Percentiles rank a stretch among this genome's conserved stretches.
phyloP scores from a whole-genome alignment of 2,888 invertebrate species.

The Brenthis ino region DNA sequence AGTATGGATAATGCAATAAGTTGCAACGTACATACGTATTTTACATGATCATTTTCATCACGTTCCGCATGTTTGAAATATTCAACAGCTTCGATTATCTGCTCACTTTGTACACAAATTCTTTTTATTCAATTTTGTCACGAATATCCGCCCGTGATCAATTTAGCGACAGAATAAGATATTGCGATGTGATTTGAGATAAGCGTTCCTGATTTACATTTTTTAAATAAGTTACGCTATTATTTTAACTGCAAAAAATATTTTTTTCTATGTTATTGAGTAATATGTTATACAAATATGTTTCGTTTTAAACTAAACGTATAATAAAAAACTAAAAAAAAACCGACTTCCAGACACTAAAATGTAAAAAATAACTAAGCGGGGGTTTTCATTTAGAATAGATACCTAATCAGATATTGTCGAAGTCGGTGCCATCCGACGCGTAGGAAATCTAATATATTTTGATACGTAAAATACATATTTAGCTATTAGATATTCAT shows the following conservation, averaged over 20 bases:
- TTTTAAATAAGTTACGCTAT: slow-evolving; percentile 8
- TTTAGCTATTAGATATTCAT: too few relatives aligned
- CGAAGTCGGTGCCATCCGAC: too few relatives aligned
- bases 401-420: too few relatives aligned
- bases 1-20: background rate
- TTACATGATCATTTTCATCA: slow-evolving; percentile 63
- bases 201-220: slow-evolving; percentile 11
- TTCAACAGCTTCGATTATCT: slow-evolving; percentile 77
- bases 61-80: slow-evolving; percentile 70
- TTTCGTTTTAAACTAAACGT: too few relatives aligned
- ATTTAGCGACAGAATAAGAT: slow-evolving; percentile 25
- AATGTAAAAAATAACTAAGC: too few relatives aligned
- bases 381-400: too few relatives aligned
- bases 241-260: background rate
- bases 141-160: slow-evolving; percentile 35
- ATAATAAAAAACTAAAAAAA: too few relatives aligned
- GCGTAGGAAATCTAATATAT: too few relatives aligned
- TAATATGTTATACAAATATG: too few relatives aligned
- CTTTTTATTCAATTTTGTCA: slow-evolving; percentile 69
- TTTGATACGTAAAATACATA: too few relatives aligned
- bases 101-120: slow-evolving; percentile 73
- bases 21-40: slow-evolving; percentile 31
- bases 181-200: slow-evolving; percentile 23
- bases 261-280: too few relatives aligned
- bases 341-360: too few relatives aligned